Evolutionary conservation across 2,888 invertebrate genomes (phyloP).

Genomic region (Rotaria magnacalcarata): DNA sequence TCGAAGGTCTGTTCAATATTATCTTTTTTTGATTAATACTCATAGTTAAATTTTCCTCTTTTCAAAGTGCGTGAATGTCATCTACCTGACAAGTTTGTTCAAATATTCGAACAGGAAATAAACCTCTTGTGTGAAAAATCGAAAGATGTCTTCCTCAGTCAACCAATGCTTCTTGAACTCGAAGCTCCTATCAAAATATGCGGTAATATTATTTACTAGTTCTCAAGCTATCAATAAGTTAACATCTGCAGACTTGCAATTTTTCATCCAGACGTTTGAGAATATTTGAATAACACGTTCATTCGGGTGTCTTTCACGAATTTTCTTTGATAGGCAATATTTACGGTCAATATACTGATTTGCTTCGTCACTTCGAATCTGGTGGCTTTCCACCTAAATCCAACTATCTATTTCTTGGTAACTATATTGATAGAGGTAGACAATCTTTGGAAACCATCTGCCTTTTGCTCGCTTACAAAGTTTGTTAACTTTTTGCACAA

Average conservation of each 20-base stretch:
- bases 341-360: constrained; percentile 23
- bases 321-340: constrained; percentile 3
- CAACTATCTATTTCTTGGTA: constrained; percentile 22
- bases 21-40: not conserved
- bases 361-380: not conserved
- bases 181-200: constrained; percentile 22
- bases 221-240: not conserved
- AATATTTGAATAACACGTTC: not conserved
- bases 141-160: not conserved
- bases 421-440: constrained; percentile 13
- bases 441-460: constrained; percentile 28
- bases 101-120: not conserved
- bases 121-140: not conserved
- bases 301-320: not conserved
- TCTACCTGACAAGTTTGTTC: not conserved
- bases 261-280: not conserved
- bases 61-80: not conserved
- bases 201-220: constrained; percentile 2
- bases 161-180: constrained; percentile 1
- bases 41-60: not conserved
- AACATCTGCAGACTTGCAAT: no score
- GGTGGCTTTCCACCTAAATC: constrained; percentile 27
- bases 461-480: constrained; percentile 24
- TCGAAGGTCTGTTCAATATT: not conserved
- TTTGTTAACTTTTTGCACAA: not conserved